phyloP scores from a whole-genome alignment of 92 coral and sea anemone genomes.

The Epizoanthus ramosus region DNA sequence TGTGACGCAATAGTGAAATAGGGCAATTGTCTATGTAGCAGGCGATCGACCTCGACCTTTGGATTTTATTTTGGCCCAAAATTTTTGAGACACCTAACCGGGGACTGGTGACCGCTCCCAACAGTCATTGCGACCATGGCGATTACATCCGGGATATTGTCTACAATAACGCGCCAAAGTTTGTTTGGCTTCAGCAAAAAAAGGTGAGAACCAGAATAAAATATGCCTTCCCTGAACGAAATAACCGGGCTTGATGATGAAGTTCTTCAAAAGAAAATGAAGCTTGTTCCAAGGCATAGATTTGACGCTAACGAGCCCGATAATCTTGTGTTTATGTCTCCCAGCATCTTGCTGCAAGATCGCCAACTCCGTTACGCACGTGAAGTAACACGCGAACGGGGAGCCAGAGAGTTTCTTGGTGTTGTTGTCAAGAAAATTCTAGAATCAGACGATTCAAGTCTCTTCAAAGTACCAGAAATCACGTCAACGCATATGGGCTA shows the following conservation, averaged over 20 bases:
- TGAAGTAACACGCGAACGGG: neutral
- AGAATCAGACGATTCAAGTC: neutral
- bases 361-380: neutral
- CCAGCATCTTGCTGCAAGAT: conserved; percentile 33
- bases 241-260: conserved; percentile 13
- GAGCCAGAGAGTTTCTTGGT: conserved; percentile 41
- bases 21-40: too few relatives aligned
- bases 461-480: conserved; percentile 41
- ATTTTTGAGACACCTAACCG: too few relatives aligned
- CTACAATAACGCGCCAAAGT: too few relatives aligned
- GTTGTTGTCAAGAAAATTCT: conserved; percentile 33
- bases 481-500: conserved; percentile 49
- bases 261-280: conserved; percentile 14
- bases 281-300: conserved; percentile 17
- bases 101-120: too few relatives aligned
- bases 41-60: too few relatives aligned
- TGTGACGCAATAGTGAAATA: too few relatives aligned
- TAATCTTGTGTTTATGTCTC: conserved; percentile 46
- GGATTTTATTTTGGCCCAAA: too few relatives aligned
- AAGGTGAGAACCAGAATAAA: neutral
- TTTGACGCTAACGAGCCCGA: conserved; percentile 28
- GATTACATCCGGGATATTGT: too few relatives aligned
- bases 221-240: conserved; percentile 27
- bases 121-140: too few relatives aligned
- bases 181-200: too few relatives aligned